These are phyloP conservation scores for Apis florea DNA, from an alignment of 1,140 invertebrate genomes.

Conservation along the genomic window DNA sequence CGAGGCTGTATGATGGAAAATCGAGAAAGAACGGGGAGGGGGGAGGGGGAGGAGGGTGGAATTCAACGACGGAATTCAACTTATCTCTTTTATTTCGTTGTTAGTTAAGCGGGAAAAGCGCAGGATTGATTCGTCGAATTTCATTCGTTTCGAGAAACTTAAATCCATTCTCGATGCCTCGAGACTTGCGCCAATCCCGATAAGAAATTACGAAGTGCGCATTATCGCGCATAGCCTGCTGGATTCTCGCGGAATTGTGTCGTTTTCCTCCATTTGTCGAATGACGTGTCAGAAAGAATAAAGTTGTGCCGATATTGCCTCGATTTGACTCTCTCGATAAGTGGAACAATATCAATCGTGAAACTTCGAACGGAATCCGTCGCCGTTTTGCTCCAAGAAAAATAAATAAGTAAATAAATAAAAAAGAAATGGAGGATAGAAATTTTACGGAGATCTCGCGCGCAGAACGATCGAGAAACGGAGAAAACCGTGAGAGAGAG, in stretches of 20 bases:
- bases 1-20: too few relatives aligned
- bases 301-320: background rate
- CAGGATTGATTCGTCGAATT: background rate
- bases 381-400: too few relatives aligned
- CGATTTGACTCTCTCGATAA: background rate
- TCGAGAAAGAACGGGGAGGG: too few relatives aligned
- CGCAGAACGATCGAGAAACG: background rate
- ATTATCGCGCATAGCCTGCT: background rate
- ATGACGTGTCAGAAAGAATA: background rate
- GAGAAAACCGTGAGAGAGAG: background rate
- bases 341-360: background rate
- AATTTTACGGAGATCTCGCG: background rate
- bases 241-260: background rate
- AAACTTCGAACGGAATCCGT: background rate
- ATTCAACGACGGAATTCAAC: too few relatives aligned
- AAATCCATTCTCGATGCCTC: background rate
- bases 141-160: background rate
- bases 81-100: too few relatives aligned
- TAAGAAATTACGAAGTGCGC: constrained; percentile 3
- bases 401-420: background rate
- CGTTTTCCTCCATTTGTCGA: background rate
- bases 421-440: background rate
- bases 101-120: background rate
- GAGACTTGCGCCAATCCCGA: background rate
- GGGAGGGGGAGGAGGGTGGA: too few relatives aligned